Conservation (phyloP, 2,113 vertebrate species). For the Epinephelus moara region DNA sequence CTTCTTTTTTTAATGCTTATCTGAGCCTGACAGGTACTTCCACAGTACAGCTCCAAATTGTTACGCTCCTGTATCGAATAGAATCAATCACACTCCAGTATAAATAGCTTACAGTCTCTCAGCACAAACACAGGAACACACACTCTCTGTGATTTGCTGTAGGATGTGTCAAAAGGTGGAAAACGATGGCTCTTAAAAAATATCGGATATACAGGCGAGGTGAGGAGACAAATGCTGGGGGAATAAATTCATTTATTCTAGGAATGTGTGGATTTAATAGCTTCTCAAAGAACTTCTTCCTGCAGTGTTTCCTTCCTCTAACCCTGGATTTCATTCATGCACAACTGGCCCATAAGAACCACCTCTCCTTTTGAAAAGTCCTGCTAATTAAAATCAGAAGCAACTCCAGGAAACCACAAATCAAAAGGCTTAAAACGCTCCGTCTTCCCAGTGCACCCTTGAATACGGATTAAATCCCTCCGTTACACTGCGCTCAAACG, state of each 20-base stretch:
- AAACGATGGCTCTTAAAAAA: slow-evolving; percentile 20
- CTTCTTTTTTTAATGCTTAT: slow-evolving; percentile 39
- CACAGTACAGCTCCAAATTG: slow-evolving; percentile 45
- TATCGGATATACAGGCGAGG: background rate
- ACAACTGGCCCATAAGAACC: background rate
- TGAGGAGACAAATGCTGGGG: slow-evolving; percentile 3
- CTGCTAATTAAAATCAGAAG: slow-evolving; percentile 52
- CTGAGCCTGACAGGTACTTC: slow-evolving; percentile 56
- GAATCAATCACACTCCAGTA: slow-evolving; percentile 32
- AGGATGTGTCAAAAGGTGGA: slow-evolving; percentile 25
- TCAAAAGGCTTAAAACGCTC: slow-evolving; percentile 47
- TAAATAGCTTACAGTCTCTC: slow-evolving; percentile 8
- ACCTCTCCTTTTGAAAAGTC: slow-evolving; percentile 30
- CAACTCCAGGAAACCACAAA: slow-evolving; percentile 26
- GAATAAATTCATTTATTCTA: background rate
- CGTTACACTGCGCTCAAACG: slow-evolving; percentile 11
- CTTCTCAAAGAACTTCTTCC: background rate
- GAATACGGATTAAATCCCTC: slow-evolving; percentile 50
- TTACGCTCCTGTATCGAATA: slow-evolving; percentile 36
- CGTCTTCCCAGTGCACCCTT: slow-evolving; percentile 21
- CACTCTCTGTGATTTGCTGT: background rate
- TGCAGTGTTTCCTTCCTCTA: background rate
- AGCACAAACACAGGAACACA: slow-evolving; percentile 30
- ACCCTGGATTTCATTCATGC: slow-evolving; percentile 20
- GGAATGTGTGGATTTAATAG: background rate